Base-by-base conservation (phyloP, 2,888 invertebrate genomes). In the Phoronis australis region DNA sequence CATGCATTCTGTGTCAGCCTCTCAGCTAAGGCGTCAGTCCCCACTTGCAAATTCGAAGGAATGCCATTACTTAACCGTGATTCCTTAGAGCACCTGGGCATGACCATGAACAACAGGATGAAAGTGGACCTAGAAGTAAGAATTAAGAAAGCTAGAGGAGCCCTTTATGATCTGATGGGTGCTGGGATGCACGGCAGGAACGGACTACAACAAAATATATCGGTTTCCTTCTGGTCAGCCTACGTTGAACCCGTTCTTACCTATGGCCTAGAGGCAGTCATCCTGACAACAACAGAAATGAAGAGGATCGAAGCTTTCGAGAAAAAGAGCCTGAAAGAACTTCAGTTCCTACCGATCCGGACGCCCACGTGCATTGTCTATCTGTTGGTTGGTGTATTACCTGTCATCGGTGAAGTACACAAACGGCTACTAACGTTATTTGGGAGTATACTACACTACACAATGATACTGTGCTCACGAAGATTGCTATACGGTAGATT, bases 191-290 rank as follows among this genome's bases (percentile, higher is more conserved):
- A 39, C 20, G 40, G 40, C 15, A n/a, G 9, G 9, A 18, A 39
- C 20, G 40, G 40, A 6, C n/a, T n/a, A n/a, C n/a, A n/a, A n/a
- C n/a, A n/a, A n/a, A n/a, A n/a, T n/a, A n/a, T n/a, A n/a, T n/a
- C n/a, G n/a, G 9, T 39, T 12, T n/a, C 9, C 9, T 12, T 39
- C 12, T 9, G 15, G 9, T 9, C 15, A 39, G 40, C 20, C 12
- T 45, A 37, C 18, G 40, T 45, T 37, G 44, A 44, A 3, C 49
- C 44, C 12, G 18, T 42, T 3, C 3, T 39, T 2, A 24, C 27
- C 2, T 45, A 45, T 39, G 49, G 45, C 2, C 40, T 49, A 24
- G 48, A 48, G 20, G 18, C 40, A n/a, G 9, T 6, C 15, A 18
- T 39, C 12, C 12, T 39, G 6, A 39, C 9, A 6, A 20, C 15